These are phyloP conservation scores for Gallinago paraguaiae DNA, from an alignment of 2,113 vertebrate genomes.

Conservation along the genomic window DNA sequence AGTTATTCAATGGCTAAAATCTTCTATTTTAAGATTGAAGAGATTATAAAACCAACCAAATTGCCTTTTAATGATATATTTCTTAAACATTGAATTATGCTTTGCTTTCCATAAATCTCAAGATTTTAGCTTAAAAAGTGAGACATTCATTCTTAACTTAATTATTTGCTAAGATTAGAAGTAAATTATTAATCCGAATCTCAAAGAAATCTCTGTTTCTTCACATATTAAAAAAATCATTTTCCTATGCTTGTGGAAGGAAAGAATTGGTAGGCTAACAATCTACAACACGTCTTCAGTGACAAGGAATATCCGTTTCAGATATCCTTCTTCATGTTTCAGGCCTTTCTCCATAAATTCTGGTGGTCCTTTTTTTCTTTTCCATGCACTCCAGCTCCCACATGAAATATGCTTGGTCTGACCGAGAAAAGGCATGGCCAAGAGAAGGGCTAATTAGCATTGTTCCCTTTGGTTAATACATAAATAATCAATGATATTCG, in stretches of 20 bases:
- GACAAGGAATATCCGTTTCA: not conserved
- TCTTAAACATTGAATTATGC: slow-evolving; percentile 54
- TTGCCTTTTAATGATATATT: slow-evolving; percentile 68
- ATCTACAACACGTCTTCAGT: not conserved
- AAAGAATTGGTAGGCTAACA: not conserved
- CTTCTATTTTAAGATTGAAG: slow-evolving; percentile 55
- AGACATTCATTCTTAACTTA: slow-evolving; percentile 63
- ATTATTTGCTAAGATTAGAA: slow-evolving; percentile 78
- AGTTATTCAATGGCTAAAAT: slow-evolving; percentile 37
- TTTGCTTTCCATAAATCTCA: slow-evolving; percentile 63
- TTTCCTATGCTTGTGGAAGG: not conserved
- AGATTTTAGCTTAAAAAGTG: slow-evolving; percentile 55
- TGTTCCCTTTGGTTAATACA: not conserved
- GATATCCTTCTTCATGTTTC: not conserved
- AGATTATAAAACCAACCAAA: slow-evolving; percentile 47
- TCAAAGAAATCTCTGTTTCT: slow-evolving; percentile 55
- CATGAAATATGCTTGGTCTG: not conserved
- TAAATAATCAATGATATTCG: fast-evolving
- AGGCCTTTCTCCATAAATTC: not conserved
- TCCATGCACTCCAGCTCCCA: not conserved
- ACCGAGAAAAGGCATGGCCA: not conserved
- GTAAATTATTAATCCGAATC: slow-evolving; percentile 70
- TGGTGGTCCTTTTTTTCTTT: not conserved
- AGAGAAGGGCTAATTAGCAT: not conserved
- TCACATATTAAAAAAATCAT: slow-evolving; percentile 35